These are phyloP conservation scores for Orchestia grillus DNA, from an alignment of 1,140 invertebrate genomes.

Conservation along the genomic window DNA sequence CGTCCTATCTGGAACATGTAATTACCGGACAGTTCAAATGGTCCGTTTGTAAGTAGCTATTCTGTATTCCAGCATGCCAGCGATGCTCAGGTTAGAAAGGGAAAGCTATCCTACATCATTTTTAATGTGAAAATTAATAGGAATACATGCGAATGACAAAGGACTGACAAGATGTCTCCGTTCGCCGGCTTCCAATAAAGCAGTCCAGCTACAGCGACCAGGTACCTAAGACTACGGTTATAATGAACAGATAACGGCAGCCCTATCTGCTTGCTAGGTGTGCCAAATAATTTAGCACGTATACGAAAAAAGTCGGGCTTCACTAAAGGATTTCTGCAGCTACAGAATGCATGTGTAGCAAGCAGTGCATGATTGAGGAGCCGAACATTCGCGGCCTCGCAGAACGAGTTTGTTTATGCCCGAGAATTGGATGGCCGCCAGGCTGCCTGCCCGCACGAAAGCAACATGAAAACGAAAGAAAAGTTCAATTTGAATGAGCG, in stretches of 20 bases:
- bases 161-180: background rate
- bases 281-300: background rate
- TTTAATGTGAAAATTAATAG: no score
- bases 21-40: no score
- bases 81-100: no score
- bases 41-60: no score
- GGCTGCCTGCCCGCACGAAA: background rate
- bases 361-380: background rate
- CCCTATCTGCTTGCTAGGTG: background rate
- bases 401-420: background rate
- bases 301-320: background rate
- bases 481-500: background rate
- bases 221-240: background rate
- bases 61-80: no score
- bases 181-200: background rate
- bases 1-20: no score
- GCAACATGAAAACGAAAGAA: background rate
- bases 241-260: background rate
- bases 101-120: no score
- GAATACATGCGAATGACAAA: background rate
- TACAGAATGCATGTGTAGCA: background rate
- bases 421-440: background rate
- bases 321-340: background rate
- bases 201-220: no score
- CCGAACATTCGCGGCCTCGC: background rate